Evolutionary conservation across 2,888 invertebrate genomes (phyloP).

Genomic region (Drosophila siamana): DNA sequence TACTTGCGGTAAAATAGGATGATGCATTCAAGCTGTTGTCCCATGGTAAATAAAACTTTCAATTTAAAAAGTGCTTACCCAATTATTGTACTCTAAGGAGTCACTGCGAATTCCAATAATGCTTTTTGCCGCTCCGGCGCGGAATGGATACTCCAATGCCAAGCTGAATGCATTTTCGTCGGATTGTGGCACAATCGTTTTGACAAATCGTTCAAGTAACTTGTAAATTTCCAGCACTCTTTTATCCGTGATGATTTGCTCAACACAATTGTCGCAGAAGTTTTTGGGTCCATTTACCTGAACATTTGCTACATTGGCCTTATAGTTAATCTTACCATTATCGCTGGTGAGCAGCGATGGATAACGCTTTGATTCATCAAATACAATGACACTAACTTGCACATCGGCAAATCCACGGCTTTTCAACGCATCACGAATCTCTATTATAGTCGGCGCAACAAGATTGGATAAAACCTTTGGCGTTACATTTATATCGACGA

Average conservation of each 20-base stretch:
- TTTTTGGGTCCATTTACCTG: conserved; percentile 82
- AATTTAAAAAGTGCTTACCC: conserved; percentile 57
- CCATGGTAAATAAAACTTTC: too few relatives aligned
- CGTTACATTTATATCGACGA: conserved; percentile 87
- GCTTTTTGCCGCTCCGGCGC: conserved; percentile 91
- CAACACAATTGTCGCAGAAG: conserved; percentile 66
- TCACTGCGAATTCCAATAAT: conserved; percentile 89
- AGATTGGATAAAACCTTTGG: conserved; percentile 85
- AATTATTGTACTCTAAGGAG: conserved; percentile 86
- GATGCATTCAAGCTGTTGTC: too few relatives aligned
- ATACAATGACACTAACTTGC: conserved; percentile 87
- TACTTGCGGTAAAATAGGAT: too few relatives aligned
- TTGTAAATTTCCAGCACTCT: conserved; percentile 75
- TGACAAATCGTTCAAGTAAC: conserved; percentile 62
- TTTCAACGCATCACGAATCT: conserved; percentile 81
- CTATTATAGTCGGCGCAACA: conserved; percentile 76
- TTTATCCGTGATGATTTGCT: conserved; percentile 70
- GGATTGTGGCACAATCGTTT: conserved; percentile 82
- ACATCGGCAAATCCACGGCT: conserved; percentile 86
- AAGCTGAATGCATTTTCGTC: conserved; percentile 88
- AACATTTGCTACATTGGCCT: conserved; percentile 85
- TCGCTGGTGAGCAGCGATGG: conserved; percentile 87
- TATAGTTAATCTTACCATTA: conserved; percentile 86
- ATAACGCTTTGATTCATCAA: conserved; percentile 87
- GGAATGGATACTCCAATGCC: conserved; percentile 90